phyloP scores from a whole-genome alignment of 2,113 vertebrate genomes.

The Panthera tigris region DNA sequence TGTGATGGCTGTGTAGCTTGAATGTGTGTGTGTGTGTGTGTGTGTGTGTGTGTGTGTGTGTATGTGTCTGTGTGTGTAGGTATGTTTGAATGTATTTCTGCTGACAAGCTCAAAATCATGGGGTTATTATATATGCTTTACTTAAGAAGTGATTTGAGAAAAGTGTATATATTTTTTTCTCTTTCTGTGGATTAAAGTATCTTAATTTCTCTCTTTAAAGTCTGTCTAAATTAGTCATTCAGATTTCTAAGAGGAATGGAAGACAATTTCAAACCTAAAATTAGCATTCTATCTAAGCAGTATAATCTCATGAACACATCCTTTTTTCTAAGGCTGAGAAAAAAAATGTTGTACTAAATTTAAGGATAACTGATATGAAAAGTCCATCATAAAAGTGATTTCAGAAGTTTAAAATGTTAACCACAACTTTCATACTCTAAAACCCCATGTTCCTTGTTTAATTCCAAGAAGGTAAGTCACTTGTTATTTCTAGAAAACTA shows the following conservation, averaged over 20 bases:
- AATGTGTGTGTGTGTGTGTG: not conserved
- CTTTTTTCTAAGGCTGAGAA: slow-evolving; percentile 48
- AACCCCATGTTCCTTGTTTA: not conserved
- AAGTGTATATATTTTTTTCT: not conserved
- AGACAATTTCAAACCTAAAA: slow-evolving; percentile 45
- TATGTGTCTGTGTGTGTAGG: not conserved
- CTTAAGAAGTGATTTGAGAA: slow-evolving; percentile 34
- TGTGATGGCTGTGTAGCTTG: not conserved
- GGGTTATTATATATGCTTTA: slow-evolving; percentile 13
- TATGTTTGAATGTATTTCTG: slow-evolving; percentile 2
- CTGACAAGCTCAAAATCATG: not conserved
- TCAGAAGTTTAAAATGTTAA: slow-evolving; percentile 39
- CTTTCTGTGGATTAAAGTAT: not conserved
- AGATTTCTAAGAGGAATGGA: slow-evolving; percentile 31
- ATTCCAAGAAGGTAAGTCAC: slow-evolving; percentile 17
- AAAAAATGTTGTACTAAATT: slow-evolving; percentile 46
- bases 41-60: not conserved
- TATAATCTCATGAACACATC: not conserved
- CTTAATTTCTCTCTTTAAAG: not conserved
- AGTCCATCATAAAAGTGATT: slow-evolving; percentile 32
- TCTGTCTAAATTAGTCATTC: slow-evolving; percentile 22
- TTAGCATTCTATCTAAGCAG: not conserved
- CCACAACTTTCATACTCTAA: not conserved
- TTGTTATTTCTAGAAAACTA: slow-evolving; percentile 32
- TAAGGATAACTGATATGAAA: slow-evolving; percentile 40